Percentiles rank a stretch among this genome's conserved stretches.
Conservation (phyloP, 2,797 vertebrate species). For the Scyliorhinus canicula region DNA sequence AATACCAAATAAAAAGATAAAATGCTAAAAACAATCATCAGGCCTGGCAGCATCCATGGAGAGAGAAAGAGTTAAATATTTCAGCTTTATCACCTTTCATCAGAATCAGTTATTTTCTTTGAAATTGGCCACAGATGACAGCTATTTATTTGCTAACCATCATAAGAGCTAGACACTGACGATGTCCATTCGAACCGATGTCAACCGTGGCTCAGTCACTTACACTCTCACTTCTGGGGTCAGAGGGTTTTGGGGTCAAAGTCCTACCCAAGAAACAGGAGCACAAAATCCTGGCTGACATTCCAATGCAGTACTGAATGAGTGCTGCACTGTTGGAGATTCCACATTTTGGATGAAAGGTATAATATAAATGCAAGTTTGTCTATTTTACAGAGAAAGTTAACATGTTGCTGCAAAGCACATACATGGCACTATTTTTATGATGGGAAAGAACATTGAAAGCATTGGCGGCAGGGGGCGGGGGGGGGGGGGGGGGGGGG, state of each 20-base stretch:
- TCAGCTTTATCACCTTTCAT: background rate
- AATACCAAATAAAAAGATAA: background rate
- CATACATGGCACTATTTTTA: background rate
- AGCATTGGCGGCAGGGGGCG: no score
- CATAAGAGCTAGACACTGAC: background rate
- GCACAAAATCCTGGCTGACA: background rate
- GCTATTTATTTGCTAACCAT: background rate
- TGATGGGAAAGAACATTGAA: background rate
- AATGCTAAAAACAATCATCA: background rate
- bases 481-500: no score
- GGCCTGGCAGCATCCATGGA: no score
- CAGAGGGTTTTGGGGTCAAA: background rate
- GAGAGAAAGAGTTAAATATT: background rate
- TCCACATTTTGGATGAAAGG: background rate
- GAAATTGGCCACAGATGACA: background rate
- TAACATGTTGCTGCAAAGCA: background rate
- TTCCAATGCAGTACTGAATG: background rate
- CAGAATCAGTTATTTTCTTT: background rate
- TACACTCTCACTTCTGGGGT: background rate
- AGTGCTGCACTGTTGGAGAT: no score
- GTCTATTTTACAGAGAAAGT: background rate
- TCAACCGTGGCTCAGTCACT: background rate
- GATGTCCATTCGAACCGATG: background rate
- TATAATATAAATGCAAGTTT: background rate
- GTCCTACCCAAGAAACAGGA: background rate